phyloP scores from a whole-genome alignment of 1,140 invertebrate species.

The Apocrypta bakeri region DNA sequence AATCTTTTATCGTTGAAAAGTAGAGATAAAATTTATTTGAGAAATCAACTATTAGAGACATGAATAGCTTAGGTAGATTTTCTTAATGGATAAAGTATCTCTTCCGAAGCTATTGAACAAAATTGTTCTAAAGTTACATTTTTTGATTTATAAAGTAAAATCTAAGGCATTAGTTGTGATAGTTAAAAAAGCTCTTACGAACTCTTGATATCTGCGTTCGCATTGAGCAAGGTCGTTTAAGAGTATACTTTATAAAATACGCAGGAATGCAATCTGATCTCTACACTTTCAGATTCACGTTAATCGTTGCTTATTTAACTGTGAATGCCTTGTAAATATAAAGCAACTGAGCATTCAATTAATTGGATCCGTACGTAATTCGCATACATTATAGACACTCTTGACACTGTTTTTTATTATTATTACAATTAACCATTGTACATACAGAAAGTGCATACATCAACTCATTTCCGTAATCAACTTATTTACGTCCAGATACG shows the following conservation, averaged over 20 bases:
- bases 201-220: conserved; percentile 18
- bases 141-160: conserved; percentile 20
- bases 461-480: conserved; percentile 43
- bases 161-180: conserved; percentile 42
- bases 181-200: conserved; percentile 22
- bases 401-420: conserved; percentile 35
- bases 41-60: neutral
- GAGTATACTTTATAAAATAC: conserved; percentile 48
- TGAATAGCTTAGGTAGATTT: conserved; percentile 29
- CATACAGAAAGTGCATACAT: conserved; percentile 45
- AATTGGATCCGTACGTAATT: conserved; percentile 35
- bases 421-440: conserved; percentile 46
- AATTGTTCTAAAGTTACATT: conserved; percentile 19
- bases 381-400: conserved; percentile 35
- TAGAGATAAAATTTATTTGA: conserved; percentile 40
- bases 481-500: conserved; percentile 49
- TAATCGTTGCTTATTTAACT: conserved; percentile 51
- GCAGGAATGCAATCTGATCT: conserved; percentile 51
- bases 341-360: conserved; percentile 47
- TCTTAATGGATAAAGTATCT: conserved; percentile 40
- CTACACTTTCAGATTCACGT: conserved; percentile 51
- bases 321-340: conserved; percentile 52
- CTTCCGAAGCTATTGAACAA: conserved; percentile 21
- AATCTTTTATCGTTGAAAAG: conserved; percentile 45
- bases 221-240: conserved; percentile 43